Evolutionary conservation across 2,888 invertebrate genomes (phyloP), one percentile per base, ranked within the genome.

Genomic region (Bugulina stolonifera): DNA sequence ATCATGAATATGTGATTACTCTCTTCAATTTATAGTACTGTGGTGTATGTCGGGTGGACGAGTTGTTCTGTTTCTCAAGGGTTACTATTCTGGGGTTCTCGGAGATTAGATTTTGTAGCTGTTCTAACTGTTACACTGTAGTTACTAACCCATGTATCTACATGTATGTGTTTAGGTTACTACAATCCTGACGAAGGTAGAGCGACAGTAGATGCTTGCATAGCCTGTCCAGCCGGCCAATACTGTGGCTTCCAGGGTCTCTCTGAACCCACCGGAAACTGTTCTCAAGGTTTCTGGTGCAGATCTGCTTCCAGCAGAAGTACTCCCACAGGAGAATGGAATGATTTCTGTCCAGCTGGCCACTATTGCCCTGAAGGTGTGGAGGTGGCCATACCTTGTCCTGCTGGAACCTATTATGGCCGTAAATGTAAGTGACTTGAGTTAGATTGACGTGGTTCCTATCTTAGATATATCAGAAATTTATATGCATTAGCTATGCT

Each of bases 361-460:
- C 77, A 80, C 73, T 82, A 81, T 75, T 83, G 83, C 75, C 64
- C 74, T 25, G 75, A 78, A 77, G 83, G 83, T 81, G 72, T 78
- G 1, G 72, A 74, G 14, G 70, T 73, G 22, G 78, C 78, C 29
- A 54, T 75, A 1, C 73, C 76, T 0, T 79, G 79, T 73, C 71
- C 69, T 1, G 75, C 79, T 0, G 79, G 79, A 29, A 77, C 71
- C 54, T 79, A 78, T 54, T 18, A 27, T 18, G 64, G 43, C 18
- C 43, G 43, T 43, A 43, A 18, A 43, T 5, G 43, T 43, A 43
- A 43, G 10, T 10, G 18, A 43, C 43, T 43, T 5, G n/a, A n/a
- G n/a, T n/a, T n/a, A n/a, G n/a, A n/a, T n/a, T n/a, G n/a, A n/a
- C n/a, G n/a, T n/a, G n/a, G n/a, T n/a, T n/a, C n/a, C n/a, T n/a